These are phyloP conservation scores for Lasius platythorax DNA, from an alignment of 2,888 invertebrate species.

Conservation along the genomic window DNA sequence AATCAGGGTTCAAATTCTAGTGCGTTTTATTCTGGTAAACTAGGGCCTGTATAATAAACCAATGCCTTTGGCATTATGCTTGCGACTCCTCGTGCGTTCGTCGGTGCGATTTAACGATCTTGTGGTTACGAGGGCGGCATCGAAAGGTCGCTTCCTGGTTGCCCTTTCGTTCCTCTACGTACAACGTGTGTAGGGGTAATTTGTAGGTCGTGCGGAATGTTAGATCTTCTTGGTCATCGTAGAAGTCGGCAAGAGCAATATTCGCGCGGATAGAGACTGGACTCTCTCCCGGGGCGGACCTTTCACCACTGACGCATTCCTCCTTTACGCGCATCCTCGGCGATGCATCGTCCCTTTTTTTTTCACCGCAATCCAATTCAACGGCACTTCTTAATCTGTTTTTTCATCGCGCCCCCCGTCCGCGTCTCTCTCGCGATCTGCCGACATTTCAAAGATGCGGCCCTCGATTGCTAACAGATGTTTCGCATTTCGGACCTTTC, in stretches of 20 bases:
- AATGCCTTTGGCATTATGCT: conserved; percentile 3
- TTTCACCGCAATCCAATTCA: conserved; percentile 68
- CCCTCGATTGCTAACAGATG: conserved; percentile 80
- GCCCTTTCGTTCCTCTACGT: conserved; percentile 31
- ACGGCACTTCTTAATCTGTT: conserved; percentile 67
- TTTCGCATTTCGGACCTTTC: conserved; percentile 74
- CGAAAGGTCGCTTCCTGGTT: conserved; percentile 47
- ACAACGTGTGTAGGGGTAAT: conserved; percentile 6
- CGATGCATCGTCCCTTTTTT: conserved; percentile 48
- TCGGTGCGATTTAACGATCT: conserved; percentile 45
- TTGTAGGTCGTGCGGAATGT: conserved; percentile 31
- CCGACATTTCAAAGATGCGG: conserved; percentile 75
- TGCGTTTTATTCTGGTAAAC: background rate
- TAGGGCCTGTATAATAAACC: background rate
- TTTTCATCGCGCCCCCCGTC: conserved; percentile 48
- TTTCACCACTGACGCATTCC: conserved; percentile 47
- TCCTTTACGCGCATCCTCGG: conserved; percentile 29
- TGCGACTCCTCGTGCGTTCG: background rate
- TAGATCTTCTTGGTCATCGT: conserved; percentile 4
- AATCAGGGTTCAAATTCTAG: background rate
- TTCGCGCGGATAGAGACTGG: conserved; percentile 7
- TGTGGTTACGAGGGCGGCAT: conserved; percentile 30
- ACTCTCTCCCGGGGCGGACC: background rate
- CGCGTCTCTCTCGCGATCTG: conserved; percentile 62
- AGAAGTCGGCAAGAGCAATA: conserved; percentile 8